Base-by-base conservation (phyloP, 1,140 invertebrate species). In the Zaprionus africanus region DNA sequence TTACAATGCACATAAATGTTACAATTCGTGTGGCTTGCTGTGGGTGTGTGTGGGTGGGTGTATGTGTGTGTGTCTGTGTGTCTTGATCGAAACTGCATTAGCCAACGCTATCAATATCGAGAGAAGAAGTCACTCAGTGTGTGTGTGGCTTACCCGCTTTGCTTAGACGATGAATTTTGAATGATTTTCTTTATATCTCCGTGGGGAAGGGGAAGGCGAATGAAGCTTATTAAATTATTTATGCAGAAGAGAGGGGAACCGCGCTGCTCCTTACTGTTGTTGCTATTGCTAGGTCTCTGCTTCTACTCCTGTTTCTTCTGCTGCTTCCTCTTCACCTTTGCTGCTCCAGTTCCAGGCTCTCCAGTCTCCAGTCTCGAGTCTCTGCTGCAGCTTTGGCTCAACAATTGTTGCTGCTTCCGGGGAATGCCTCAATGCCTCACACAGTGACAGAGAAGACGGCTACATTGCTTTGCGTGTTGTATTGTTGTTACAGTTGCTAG, bases 141-240 rank as follows among this genome's bases (percentile, higher is more conserved):
- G 31, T 34, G 31, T 7, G 13, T 17, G 7, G 77, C 91, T 92
- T 56, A 92, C 91, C 91, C 76, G 87, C 74, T 86, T 92, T 92
- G 91, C 87, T 92, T 92, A 92, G 69, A 78, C 83, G 88, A 85
- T 92, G 87, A 92, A 92, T 92, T 92, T 92, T 92, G 91, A 92
- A 85, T 91, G 91, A 76, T 92, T 92, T 91, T 70, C 22, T 66
- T 28, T 66, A 61, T 70, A 67, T 71, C 72, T 74, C 59, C 63
- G 70, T 54, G 79, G 19, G 13, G n/a, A n/a, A n/a, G 24, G 46
- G 7, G 19, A 12, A 41, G 38, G 17, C 19, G 26, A 78, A 79
- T 72, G 75, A 86, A 81, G 81, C 49, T 79, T 67, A 63, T 76
- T 63, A 57, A 24, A 46, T 49, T 54, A 34, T 51, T 28, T 63